Conservation (phyloP, 2,888 invertebrate species). For the Sicus ferrugineus region DNA sequence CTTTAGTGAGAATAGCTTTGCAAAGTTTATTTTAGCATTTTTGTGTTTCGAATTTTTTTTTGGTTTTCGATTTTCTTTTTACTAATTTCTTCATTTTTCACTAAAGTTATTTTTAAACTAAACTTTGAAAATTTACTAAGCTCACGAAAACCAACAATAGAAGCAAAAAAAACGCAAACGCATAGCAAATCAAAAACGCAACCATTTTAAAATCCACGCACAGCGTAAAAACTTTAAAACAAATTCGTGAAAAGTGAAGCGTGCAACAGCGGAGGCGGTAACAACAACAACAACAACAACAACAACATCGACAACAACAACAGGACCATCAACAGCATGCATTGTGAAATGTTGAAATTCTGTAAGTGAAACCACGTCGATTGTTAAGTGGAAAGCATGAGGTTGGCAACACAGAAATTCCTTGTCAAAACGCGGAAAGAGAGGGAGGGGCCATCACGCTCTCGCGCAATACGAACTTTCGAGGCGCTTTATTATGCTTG, state of each 20-base stretch:
- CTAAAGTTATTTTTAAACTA: conserved; percentile 11
- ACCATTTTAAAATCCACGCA: background rate
- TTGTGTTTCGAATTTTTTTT: background rate
- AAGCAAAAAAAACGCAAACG: background rate
- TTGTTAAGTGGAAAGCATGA: no score
- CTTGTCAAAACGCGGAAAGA: background rate
- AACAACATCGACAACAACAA: background rate
- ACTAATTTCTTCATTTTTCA: background rate
- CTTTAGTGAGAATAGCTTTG: background rate
- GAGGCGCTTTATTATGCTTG: background rate
- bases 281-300: background rate
- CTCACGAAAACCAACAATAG: background rate
- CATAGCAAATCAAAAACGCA: background rate
- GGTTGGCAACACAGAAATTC: background rate
- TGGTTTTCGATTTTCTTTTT: background rate
- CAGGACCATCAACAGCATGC: background rate
- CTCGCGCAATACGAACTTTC: background rate
- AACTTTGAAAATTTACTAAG: background rate
- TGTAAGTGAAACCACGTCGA: conserved; percentile 2
- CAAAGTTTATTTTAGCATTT: background rate
- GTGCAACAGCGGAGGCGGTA: background rate
- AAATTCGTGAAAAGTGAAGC: conserved; percentile 11
- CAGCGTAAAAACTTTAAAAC: conserved; percentile 9
- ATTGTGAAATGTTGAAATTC: background rate
- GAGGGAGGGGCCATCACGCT: background rate